Conservation (phyloP, 2,888 invertebrate species). For the Xiphydria camelus region DNA sequence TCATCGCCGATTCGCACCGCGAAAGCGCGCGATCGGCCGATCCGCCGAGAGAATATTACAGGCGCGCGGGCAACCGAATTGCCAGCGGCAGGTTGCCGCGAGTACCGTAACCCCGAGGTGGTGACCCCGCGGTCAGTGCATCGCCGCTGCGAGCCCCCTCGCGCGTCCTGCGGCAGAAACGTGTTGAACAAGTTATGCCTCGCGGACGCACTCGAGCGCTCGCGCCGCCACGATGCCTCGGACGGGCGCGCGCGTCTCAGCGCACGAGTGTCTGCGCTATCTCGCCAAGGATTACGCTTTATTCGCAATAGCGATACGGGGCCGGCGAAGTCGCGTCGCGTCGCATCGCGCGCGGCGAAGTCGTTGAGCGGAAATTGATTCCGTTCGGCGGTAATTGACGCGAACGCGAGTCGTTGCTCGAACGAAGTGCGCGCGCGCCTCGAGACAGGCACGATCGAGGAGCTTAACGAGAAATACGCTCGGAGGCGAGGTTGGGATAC, state of each 20-base stretch:
- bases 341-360: too few species aligned
- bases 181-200: constrained; percentile 50
- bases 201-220: constrained; percentile 6
- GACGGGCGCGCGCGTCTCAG: constrained; percentile 16
- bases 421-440: constrained; percentile 5
- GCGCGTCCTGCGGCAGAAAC: constrained; percentile 39
- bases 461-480: too few species aligned
- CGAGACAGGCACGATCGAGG: constrained; percentile 19
- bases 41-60: neutral
- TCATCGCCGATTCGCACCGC: too few species aligned
- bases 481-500: too few species aligned
- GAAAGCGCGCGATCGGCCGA: too few species aligned
- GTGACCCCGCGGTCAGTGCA: constrained; percentile 44
- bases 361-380: constrained; percentile 26
- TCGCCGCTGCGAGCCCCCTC: constrained; percentile 48
- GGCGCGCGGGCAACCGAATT: constrained; percentile 38
- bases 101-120: constrained; percentile 22
- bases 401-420: too few species aligned
- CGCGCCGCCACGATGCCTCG: constrained; percentile 10
- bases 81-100: constrained; percentile 40
- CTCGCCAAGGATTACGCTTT: constrained; percentile 19
- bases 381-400: constrained; percentile 7
- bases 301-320: constrained; percentile 25
- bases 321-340: too few species aligned
- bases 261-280: constrained; percentile 3